Percentiles rank a stretch among this genome's conserved stretches.
These are phyloP conservation scores for Oxystoma pomonae DNA, from an alignment of 2,888 invertebrate species.

Conservation along the genomic window DNA sequence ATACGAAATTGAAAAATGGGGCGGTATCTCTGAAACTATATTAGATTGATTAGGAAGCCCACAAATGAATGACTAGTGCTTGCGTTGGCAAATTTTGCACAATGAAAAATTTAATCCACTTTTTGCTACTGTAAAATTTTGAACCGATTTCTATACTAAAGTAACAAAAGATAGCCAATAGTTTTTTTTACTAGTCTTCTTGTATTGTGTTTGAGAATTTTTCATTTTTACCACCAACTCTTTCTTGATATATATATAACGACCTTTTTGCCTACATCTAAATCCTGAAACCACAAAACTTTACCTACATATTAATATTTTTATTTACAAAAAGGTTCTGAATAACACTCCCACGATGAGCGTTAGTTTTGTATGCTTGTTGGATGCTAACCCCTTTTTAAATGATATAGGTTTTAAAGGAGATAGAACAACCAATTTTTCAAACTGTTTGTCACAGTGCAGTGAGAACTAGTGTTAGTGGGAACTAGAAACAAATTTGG, in stretches of 20 bases:
- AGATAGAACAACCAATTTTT: no score
- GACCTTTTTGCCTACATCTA: no score
- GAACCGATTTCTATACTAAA: background rate
- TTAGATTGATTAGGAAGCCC: background rate
- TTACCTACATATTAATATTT: background rate
- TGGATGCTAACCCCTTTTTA: background rate
- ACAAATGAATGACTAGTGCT: background rate
- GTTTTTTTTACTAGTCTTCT: no score
- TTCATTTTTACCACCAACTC: no score
- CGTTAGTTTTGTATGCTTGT: background rate
- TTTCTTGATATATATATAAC: no score
- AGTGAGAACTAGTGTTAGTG: no score
- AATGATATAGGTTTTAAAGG: background rate
- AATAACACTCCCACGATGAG: background rate
- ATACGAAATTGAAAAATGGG: background rate
- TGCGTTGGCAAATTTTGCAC: background rate
- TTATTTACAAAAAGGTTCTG: background rate
- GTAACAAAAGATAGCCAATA: no score
- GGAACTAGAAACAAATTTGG: no score
- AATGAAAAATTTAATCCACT: background rate
- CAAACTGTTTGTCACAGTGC: no score
- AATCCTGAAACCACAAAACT: no score
- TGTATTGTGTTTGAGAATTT: no score
- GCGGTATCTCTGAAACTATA: background rate
- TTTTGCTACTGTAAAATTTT: background rate